These are phyloP conservation scores for Meles meles DNA, from an alignment of 2,113 vertebrate genomes.

Conservation along the genomic window DNA sequence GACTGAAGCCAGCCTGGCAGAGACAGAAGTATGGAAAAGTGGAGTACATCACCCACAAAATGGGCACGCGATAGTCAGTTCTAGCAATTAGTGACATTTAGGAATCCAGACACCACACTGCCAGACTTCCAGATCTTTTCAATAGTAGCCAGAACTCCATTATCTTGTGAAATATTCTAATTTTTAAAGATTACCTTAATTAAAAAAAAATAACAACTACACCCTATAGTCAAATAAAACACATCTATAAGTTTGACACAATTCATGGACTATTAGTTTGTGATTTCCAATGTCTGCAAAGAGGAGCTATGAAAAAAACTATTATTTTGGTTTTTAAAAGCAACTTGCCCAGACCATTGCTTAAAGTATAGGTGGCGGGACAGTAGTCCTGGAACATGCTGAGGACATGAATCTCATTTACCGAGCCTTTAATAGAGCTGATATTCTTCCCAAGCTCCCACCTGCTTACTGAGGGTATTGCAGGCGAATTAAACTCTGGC, in stretches of 20 bases:
- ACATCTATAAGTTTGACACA: not conserved
- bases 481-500: not conserved
- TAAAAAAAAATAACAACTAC: not conserved
- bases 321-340: not conserved
- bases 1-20: not conserved
- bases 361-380: not conserved
- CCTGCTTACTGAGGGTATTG: not conserved
- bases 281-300: not conserved
- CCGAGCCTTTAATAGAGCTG: not conserved
- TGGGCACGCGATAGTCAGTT: not conserved
- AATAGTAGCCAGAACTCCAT: not conserved
- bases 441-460: not conserved
- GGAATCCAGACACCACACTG: not conserved
- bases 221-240: not conserved
- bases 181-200: not conserved
- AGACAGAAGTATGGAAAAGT: not conserved
- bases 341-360: not conserved
- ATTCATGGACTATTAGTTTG: not conserved
- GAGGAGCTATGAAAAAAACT: not conserved
- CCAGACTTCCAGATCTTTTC: not conserved
- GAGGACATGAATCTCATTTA: not conserved
- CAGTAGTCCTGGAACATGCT: not conserved
- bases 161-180: not conserved
- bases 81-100: not conserved
- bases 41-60: no score